phyloP scores from a whole-genome alignment of 2,113 vertebrate genomes.

The Anguilla rostrata region DNA sequence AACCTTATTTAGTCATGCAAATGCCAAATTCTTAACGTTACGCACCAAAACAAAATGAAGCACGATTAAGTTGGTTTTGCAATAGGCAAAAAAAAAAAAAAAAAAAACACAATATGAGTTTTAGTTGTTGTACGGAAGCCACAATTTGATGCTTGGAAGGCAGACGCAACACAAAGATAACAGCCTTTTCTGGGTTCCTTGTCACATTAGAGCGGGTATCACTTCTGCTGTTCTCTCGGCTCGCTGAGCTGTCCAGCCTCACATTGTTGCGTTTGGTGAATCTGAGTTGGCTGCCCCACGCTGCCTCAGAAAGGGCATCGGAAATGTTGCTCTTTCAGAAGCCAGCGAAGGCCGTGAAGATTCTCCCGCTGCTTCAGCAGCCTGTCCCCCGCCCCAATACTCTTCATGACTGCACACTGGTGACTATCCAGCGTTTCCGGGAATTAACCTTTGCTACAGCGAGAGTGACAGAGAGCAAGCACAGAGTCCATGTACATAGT shows the following conservation, averaged over 20 bases:
- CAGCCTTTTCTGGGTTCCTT: neutral
- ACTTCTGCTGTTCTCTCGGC: neutral
- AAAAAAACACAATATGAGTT: neutral
- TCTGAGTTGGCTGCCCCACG: conserved; percentile 6
- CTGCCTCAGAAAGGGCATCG: conserved; percentile 23
- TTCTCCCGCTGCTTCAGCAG: neutral
- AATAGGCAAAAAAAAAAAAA: neutral
- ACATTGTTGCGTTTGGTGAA: neutral
- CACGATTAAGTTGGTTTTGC: neutral
- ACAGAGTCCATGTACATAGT: neutral
- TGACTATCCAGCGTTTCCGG: neutral
- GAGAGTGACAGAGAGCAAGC: neutral
- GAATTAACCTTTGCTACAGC: neutral
- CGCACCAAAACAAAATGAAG: too few relatives aligned
- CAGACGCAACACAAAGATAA: neutral
- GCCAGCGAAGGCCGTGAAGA: neutral
- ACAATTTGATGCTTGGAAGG: neutral
- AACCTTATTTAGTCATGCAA: too few relatives aligned
- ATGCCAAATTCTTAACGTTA: too few relatives aligned
- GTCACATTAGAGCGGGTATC: neutral
- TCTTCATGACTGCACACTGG: neutral
- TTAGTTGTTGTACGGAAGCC: neutral
- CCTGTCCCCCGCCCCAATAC: neutral
- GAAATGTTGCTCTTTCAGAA: neutral
- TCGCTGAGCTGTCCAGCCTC: neutral